Evolutionary conservation across 2,888 invertebrate species (phyloP), one percentile per base, ranked within the genome.

Genomic region (Cerastis leucographa): DNA sequence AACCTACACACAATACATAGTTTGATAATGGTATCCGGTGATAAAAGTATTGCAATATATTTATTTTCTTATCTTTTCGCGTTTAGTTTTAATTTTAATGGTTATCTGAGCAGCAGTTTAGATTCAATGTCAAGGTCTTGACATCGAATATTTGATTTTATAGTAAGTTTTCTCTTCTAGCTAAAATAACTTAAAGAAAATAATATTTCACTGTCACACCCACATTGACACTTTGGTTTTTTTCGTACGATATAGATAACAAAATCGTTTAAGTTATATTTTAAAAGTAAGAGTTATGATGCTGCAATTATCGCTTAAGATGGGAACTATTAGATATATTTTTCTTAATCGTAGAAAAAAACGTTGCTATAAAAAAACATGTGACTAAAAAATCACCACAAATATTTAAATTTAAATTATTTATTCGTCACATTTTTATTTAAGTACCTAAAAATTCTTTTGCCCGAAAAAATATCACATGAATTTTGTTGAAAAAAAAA

Each of bases 21-120:
- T 67, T 44, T 65, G 89, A 88, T 88, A 87, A 71, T 65, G 22
- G 80, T 64, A 83, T 88, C 88, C 86, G 84, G 84, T 78, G 85
- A 87, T 84, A 86, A 86, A 69, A 56, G 29, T 59, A 70, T 61
- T 69, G 64, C 67, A 77, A 77, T 85, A 74, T 59, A 35, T 61
- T 75, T 59, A 72, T 62, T 76, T 62, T 75, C 40, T 54, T 83
- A 82, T 81, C 68, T 71, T 7, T 54, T 29, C 25, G 44, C 40
- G n/a, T 66, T 62, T 69, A 1, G 17, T 51, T 71, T 74, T 71
- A 19, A 68, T 76, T 67, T 56, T 69, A 35, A 42, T 71, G 11
- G 9, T 42, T 51, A 59, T 84, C 29, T 42, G 9, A 22, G 71
- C 4, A 7, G 17, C 25, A 12, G 49, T 59, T 69, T 42, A 46